Conservation (phyloP, 2,113 vertebrate genomes). For the Carettochelys insculpta region DNA sequence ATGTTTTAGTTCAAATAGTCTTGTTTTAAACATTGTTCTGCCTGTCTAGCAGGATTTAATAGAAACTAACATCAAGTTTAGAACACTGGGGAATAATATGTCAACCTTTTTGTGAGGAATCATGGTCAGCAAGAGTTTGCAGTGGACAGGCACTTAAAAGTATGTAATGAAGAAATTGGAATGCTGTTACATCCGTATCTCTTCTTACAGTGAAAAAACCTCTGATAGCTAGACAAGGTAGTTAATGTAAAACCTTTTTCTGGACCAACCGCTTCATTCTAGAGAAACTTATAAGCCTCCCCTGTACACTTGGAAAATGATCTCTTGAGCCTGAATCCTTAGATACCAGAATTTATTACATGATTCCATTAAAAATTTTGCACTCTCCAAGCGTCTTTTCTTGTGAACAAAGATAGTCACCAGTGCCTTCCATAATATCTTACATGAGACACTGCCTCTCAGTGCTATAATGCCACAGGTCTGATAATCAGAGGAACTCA, state of each 20-base stretch:
- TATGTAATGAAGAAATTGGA: constrained; percentile 70
- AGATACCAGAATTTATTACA: background rate
- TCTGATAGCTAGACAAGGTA: constrained; percentile 42
- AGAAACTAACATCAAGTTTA: constrained; percentile 56
- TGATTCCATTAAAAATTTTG: background rate
- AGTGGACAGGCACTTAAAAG: constrained; percentile 62
- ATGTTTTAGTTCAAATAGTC: constrained; percentile 68
- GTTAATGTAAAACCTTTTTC: constrained; percentile 46
- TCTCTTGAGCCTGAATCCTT: constrained; percentile 7
- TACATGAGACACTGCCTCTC: background rate
- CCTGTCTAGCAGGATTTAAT: constrained; percentile 62
- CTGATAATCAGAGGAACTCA: background rate
- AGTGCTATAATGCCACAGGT: background rate
- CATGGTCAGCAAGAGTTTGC: constrained; percentile 35
- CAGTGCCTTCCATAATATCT: background rate
- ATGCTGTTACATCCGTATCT: constrained; percentile 64
- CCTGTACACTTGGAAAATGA: constrained; percentile 11
- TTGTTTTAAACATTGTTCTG: constrained; percentile 71
- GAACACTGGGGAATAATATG: constrained; percentile 64
- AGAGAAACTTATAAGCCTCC: constrained; percentile 60
- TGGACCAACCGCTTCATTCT: constrained; percentile 60
- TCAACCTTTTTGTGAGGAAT: constrained; percentile 58
- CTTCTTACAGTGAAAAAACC: constrained; percentile 16
- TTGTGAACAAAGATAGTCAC: background rate
- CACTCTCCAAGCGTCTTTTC: background rate